Conservation (phyloP, 2,113 vertebrate genomes). For the Meriones unguiculatus region DNA sequence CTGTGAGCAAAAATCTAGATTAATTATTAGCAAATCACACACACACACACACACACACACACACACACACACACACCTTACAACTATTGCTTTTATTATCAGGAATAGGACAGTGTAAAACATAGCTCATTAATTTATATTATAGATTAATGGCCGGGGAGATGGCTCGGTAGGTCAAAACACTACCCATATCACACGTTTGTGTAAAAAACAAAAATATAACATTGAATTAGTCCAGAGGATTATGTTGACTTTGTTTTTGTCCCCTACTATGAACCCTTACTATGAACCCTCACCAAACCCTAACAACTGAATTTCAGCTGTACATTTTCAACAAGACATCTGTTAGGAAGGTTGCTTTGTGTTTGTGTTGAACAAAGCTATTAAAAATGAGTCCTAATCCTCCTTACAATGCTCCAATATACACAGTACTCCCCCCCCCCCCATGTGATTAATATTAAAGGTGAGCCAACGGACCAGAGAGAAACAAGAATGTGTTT, state of each 20-base stretch:
- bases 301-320: background rate
- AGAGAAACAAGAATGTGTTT: background rate
- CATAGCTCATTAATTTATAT: background rate
- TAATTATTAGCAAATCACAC: background rate
- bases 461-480: background rate
- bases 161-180: background rate
- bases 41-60: background rate
- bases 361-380: background rate
- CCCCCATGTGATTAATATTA: background rate
- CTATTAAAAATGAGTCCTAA: background rate
- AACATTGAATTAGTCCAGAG: background rate
- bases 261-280: background rate
- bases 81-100: background rate
- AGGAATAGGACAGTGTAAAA: background rate
- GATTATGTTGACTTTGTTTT: background rate
- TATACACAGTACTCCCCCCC: background rate
- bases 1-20: background rate
- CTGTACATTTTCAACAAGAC: background rate
- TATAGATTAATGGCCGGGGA: background rate
- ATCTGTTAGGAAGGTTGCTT: background rate
- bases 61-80: background rate
- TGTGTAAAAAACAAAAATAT: background rate
- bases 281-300: background rate
- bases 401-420: background rate
- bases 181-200: background rate